Percentiles rank a stretch among this genome's conserved stretches.
phyloP scores from a whole-genome alignment of 2,888 invertebrate genomes.

The Campaea margaritaria region DNA sequence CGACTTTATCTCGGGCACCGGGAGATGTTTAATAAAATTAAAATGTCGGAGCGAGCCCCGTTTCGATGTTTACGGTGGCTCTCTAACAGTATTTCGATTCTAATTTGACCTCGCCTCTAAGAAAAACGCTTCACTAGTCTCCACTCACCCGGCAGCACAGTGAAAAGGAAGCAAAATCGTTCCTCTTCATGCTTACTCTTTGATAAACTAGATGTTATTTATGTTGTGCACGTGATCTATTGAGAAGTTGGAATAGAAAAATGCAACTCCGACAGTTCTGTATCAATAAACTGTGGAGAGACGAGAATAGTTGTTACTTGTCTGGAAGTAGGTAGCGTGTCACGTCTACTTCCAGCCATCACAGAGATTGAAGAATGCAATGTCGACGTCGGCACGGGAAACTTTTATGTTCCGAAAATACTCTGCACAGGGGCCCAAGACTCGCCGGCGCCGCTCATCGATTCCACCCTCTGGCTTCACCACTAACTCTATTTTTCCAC shows the following conservation, averaged over 20 bases:
- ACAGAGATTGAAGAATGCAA: slow-evolving; percentile 50
- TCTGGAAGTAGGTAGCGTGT: slow-evolving; percentile 32
- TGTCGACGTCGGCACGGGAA: slow-evolving; percentile 45
- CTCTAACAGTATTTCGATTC: slow-evolving; percentile 73
- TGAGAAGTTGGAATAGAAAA: slow-evolving; percentile 3
- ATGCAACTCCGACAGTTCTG: slow-evolving; percentile 11
- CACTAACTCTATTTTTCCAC: slow-evolving; percentile 73
- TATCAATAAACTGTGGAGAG: slow-evolving; percentile 13
- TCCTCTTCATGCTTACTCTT: slow-evolving; percentile 9
- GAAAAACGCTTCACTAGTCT: slow-evolving; percentile 51
- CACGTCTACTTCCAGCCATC: slow-evolving; percentile 35
- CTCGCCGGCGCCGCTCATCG: slow-evolving; percentile 66
- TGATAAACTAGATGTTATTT: slow-evolving; percentile 13
- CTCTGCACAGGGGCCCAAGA: slow-evolving; percentile 46
- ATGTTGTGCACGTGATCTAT: not conserved
- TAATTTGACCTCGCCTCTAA: slow-evolving; percentile 61
- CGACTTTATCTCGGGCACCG: slow-evolving; percentile 79
- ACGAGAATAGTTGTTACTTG: slow-evolving; percentile 21
- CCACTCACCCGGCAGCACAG: slow-evolving; percentile 9
- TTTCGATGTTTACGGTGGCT: slow-evolving; percentile 73
- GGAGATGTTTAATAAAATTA: slow-evolving; percentile 83
- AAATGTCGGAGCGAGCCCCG: slow-evolving; percentile 72
- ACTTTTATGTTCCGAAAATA: slow-evolving; percentile 54
- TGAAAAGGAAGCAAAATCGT: slow-evolving; percentile 8
- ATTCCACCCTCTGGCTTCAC: slow-evolving; percentile 61